phyloP scores from a whole-genome alignment of 2,888 invertebrate genomes.

The Drosophila borealis region DNA sequence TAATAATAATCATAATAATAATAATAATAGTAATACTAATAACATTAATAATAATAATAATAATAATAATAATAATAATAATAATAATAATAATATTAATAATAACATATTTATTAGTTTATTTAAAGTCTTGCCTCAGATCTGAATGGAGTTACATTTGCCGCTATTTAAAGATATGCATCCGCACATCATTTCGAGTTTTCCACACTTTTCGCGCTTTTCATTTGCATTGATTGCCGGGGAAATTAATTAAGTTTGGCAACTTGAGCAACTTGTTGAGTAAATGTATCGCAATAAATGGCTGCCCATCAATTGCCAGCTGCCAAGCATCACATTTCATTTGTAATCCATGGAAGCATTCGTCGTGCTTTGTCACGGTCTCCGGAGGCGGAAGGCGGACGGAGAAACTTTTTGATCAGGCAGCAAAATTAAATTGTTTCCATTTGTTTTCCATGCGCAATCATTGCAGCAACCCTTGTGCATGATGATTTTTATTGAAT shows the following conservation, averaged over 20 bases:
- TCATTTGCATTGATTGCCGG: conserved; percentile 57
- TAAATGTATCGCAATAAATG: conserved; percentile 46
- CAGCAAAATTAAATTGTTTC: conserved; percentile 53
- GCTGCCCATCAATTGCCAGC: conserved; percentile 42
- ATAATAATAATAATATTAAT: no score
- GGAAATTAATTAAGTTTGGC: conserved; percentile 59
- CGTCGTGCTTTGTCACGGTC: conserved; percentile 43
- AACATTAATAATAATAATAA: no score
- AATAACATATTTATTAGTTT: no score
- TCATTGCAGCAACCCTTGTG: conserved; percentile 59
- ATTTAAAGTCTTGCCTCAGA: no score
- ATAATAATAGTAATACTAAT: no score
- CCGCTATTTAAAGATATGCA: no score
- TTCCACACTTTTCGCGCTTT: not conserved
- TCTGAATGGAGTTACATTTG: no score
- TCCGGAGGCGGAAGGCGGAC: not conserved
- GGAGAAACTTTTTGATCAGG: conserved; percentile 18
- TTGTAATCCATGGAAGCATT: conserved; percentile 30
- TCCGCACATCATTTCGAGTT: not conserved
- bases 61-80: no score
- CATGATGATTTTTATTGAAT: conserved; percentile 11
- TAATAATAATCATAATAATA: no score
- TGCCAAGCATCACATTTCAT: conserved; percentile 53
- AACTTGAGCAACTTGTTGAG: conserved; percentile 53
- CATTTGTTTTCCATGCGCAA: conserved; percentile 44